Base-by-base conservation (phyloP, 2,888 invertebrate genomes). In the Molanna angustata region DNA sequence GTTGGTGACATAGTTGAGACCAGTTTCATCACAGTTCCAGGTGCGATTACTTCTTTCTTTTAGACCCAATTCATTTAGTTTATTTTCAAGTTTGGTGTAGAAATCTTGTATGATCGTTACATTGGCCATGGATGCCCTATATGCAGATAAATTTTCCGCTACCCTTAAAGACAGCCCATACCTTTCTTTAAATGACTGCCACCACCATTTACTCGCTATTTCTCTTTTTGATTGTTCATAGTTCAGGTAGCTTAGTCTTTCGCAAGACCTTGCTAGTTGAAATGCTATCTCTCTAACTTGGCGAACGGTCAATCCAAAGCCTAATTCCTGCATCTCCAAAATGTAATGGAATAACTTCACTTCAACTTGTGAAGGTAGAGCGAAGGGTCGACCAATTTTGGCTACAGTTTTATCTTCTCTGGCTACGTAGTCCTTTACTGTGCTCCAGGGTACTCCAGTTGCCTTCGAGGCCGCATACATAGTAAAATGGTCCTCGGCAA, bases 1-100 rank as follows among this genome's bases (percentile, higher is more conserved):
- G 52, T 61, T 60, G 45, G 57, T 54, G 16, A 60, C 56, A 20
- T 57, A 60, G 49, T 56, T 56, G 27, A 61, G 48, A 14, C 61
- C 59, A 33, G 59, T 61, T 56, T 61, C 58, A 39, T 60, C 59
- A 56, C 57, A 56, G 35, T 58, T 59, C 16, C 19, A 18, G 17
- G 6, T 14, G 4, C 35, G 35, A 35, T 35, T 35, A 35, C 35
- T 58, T 59, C 11, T 55, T 52, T 55, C 39, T 46, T 57, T 40
- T 3, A 40, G 40, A 18, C 40, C 19, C 40, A 40, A 40, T 40
- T 17, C 40, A 40, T 40, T 40, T 16, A 40, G 40, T n/a, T 40
- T 52, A 49, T 43, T 46, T 52, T 47, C 35, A 22, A 58, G 52
- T 43, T 58, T 58, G 42, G 53, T 51, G 48, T 50, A 54, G 46